These are phyloP conservation scores for Odontomachus brunneus DNA, from an alignment of 1,140 invertebrate species.

Conservation along the genomic window DNA sequence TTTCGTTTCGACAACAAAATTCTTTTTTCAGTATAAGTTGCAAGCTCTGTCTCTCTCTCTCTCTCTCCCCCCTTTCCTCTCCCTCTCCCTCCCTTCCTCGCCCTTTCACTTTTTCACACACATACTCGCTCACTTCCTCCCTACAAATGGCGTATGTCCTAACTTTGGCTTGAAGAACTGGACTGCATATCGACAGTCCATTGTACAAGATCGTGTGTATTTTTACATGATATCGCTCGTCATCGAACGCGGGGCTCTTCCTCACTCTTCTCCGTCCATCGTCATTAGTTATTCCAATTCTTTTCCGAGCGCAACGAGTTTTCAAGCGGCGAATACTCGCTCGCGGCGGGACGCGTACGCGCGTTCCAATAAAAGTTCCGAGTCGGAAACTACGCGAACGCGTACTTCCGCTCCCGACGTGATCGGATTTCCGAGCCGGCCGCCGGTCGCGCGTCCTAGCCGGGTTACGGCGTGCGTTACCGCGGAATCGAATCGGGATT, in stretches of 20 bases:
- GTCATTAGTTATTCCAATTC: constrained; percentile 35
- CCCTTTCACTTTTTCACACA: background rate
- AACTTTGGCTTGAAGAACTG: too few species aligned
- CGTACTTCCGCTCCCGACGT: constrained; percentile 20
- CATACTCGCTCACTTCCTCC: too few species aligned
- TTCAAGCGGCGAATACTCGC: constrained; percentile 13
- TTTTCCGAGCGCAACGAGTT: constrained; percentile 27
- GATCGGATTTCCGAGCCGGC: constrained; percentile 44
- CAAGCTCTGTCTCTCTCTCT: too few species aligned
- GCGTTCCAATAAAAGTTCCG: constrained; percentile 46
- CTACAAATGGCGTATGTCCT: too few species aligned
- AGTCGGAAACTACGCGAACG: constrained; percentile 1
- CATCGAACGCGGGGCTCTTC: constrained; percentile 10
- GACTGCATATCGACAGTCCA: too few species aligned
- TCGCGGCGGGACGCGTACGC: background rate
- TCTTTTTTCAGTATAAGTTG: too few species aligned
- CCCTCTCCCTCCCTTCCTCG: background rate
- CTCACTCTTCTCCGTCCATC: background rate
- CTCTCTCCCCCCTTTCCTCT: too few species aligned
- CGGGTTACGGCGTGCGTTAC: constrained; percentile 8
- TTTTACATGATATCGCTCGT: constrained; percentile 32
- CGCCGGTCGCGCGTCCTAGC: background rate
- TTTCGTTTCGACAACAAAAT: too few species aligned
- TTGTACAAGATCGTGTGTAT: background rate
- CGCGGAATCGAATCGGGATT: constrained; percentile 10